Percentiles rank a stretch among this genome's conserved stretches.
Conservation (phyloP, 2,113 vertebrate species). For the Lepus timidus region DNA sequence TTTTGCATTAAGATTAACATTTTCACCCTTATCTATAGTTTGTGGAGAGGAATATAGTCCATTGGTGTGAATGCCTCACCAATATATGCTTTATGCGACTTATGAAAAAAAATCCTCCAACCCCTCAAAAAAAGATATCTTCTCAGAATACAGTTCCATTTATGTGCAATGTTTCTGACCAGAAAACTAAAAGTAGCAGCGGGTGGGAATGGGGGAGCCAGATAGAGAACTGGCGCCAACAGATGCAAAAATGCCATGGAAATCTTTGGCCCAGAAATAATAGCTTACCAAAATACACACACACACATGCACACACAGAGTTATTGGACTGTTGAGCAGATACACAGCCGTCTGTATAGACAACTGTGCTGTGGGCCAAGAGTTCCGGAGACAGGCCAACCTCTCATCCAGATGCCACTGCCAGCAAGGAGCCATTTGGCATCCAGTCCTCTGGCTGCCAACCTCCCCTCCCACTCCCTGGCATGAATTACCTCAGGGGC, state of each 20-base stretch:
- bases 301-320: slow-evolving; percentile 86
- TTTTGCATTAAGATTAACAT: slow-evolving; percentile 4
- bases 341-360: slow-evolving; percentile 84
- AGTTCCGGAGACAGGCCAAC: slow-evolving; percentile 87
- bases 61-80: neutral
- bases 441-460: slow-evolving; percentile 85
- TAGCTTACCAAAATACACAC: slow-evolving; percentile 86
- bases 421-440: slow-evolving; percentile 84
- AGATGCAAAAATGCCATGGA: slow-evolving; percentile 71
- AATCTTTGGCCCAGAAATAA: slow-evolving; percentile 82
- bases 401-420: slow-evolving; percentile 87
- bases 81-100: neutral
- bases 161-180: slow-evolving; percentile 49
- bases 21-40: slow-evolving; percentile 10
- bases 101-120: neutral
- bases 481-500: slow-evolving; percentile 71
- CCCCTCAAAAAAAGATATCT: slow-evolving; percentile 27
- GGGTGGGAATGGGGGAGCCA: neutral
- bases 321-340: slow-evolving; percentile 82
- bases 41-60: neutral
- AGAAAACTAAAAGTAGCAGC: slow-evolving; percentile 53
- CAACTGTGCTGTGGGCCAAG: slow-evolving; percentile 85
- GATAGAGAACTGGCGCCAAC: slow-evolving; percentile 65
- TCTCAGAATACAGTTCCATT: slow-evolving; percentile 44
- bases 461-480: slow-evolving; percentile 67